These are phyloP conservation scores for Morphnarchus princeps DNA, from an alignment of 2,113 vertebrate genomes.

Conservation along the genomic window DNA sequence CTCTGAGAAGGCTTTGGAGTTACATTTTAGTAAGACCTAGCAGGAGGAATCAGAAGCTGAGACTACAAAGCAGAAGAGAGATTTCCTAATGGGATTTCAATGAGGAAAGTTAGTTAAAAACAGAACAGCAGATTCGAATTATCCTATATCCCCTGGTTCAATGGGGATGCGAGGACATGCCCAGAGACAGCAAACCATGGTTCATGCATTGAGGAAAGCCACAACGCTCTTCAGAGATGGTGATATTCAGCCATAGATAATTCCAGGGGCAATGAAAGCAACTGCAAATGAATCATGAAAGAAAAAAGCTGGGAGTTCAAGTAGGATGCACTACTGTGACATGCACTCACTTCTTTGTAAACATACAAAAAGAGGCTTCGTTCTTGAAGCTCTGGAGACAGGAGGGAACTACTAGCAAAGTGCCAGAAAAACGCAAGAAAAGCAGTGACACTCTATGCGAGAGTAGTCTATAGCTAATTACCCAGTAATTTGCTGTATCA, in stretches of 20 bases:
- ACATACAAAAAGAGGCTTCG: rapidly evolving
- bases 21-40: not conserved
- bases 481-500: not conserved
- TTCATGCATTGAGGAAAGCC: rapidly evolving
- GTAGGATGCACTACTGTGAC: not conserved
- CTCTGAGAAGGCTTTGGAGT: not conserved
- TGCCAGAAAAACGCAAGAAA: not conserved
- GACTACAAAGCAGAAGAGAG: not conserved
- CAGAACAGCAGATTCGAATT: not conserved
- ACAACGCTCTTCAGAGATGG: not conserved
- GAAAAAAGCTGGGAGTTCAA: not conserved
- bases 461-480: not conserved
- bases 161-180: rapidly evolving
- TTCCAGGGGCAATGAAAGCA: not conserved
- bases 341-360: not conserved
- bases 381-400: not conserved
- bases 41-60: not conserved
- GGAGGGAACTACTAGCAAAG: not conserved
- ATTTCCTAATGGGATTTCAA: not conserved
- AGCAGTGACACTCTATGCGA: not conserved
- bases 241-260: too few relatives aligned
- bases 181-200: not conserved
- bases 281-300: not conserved
- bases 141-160: rapidly evolving
- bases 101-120: not conserved